A percentile compares a stretch with the other conserved stretches of the same genome.
Conservation (phyloP, 2,113 vertebrate genomes). For the Pluvianellus socialis region DNA sequence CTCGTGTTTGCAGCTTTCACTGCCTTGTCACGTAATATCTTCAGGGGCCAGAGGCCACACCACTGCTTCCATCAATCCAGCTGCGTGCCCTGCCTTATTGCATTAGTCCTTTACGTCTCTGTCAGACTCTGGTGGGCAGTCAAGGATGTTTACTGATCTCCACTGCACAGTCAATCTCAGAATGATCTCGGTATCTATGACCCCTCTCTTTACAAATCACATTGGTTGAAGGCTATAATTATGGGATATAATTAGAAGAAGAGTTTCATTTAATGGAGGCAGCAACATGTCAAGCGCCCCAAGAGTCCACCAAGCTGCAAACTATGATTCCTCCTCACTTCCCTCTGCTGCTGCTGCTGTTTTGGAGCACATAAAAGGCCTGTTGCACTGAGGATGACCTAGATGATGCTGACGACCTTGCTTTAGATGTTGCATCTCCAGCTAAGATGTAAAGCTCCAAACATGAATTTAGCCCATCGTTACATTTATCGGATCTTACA, state of each 20-base stretch:
- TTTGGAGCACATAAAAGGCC: background rate
- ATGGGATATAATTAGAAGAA: constrained; percentile 58
- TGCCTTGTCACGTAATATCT: constrained; percentile 61
- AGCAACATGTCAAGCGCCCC: background rate
- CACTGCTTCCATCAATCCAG: constrained; percentile 60
- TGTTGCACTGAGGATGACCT: background rate
- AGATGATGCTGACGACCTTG: background rate
- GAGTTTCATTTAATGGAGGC: constrained; percentile 48
- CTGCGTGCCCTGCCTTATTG: constrained; percentile 49
- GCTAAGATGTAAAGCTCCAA: background rate
- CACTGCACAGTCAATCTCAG: constrained; percentile 1
- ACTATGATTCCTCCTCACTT: background rate
- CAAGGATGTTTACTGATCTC: constrained; percentile 51
- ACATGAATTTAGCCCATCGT: background rate
- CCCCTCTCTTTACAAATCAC: constrained; percentile 56
- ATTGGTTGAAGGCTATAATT: constrained; percentile 59
- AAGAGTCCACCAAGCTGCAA: constrained; percentile 6
- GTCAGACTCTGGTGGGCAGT: constrained; percentile 19
- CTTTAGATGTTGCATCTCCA: background rate
- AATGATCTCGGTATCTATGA: background rate
- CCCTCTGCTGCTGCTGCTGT: background rate
- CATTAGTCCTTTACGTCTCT: constrained; percentile 38
- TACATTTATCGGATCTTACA: background rate
- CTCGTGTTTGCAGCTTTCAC: constrained; percentile 41
- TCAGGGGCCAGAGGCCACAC: constrained; percentile 58